Evolutionary conservation across 1,140 invertebrate species (phyloP).

Genomic region (Drosophila saltans): DNA sequence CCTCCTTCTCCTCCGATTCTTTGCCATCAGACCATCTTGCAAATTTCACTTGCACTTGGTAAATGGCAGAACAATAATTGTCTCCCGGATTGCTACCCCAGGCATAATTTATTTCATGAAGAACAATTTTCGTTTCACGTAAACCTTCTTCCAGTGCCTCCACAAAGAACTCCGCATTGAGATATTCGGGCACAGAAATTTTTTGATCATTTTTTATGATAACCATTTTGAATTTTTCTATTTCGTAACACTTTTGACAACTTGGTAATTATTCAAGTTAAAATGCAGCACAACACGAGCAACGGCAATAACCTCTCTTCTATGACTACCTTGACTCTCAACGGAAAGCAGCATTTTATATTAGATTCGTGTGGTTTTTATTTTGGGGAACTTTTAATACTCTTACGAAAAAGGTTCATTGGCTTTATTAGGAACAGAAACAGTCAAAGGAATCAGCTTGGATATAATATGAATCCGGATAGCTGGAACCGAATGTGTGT

Average conservation of each 20-base stretch:
- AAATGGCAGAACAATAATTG: slow-evolving; percentile 78
- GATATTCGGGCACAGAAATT: slow-evolving; percentile 65
- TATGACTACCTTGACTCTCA: slow-evolving; percentile 17
- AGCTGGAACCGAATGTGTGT: too few relatives aligned
- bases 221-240: slow-evolving; percentile 46
- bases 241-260: background rate
- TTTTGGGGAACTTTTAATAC: slow-evolving; percentile 8
- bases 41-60: slow-evolving; percentile 60
- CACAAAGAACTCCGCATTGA: slow-evolving; percentile 65
- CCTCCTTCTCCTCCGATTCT: slow-evolving; percentile 31
- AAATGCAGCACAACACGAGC: slow-evolving; percentile 1
- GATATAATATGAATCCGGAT: too few relatives aligned
- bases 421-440: background rate
- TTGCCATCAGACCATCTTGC: slow-evolving; percentile 41
- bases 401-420: background rate
- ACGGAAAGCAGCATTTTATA: slow-evolving; percentile 32
- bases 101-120: slow-evolving; percentile 67
- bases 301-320: slow-evolving; percentile 17
- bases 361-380: slow-evolving; percentile 15
- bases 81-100: slow-evolving; percentile 79
- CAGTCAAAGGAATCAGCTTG: too few relatives aligned
- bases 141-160: slow-evolving; percentile 72
- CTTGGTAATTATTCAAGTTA: background rate
- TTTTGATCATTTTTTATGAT: slow-evolving; percentile 59
- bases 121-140: slow-evolving; percentile 50